These are phyloP conservation scores for Apodemia duryi DNA, from an alignment of 2,888 invertebrate genomes.

Conservation along the genomic window DNA sequence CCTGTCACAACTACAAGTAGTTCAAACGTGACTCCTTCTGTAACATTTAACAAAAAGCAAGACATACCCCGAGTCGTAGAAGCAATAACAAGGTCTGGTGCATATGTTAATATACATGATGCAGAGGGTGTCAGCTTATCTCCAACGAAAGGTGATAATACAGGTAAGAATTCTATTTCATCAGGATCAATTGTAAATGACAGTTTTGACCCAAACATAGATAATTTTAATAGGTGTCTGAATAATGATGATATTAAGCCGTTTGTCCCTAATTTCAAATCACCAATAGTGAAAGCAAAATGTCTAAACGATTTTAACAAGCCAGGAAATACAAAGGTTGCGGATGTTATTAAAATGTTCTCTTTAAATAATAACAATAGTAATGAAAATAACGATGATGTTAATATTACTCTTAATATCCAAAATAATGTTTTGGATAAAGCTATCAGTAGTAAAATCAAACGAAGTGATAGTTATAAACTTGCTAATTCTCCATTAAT, in stretches of 20 bases:
- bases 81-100: constrained; percentile 77
- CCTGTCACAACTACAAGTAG: constrained; percentile 53
- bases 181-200: constrained; percentile 34
- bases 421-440: constrained; percentile 38
- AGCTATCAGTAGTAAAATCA: constrained; percentile 75
- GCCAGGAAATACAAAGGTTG: constrained; percentile 61
- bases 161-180: constrained; percentile 80
- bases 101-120: constrained; percentile 86
- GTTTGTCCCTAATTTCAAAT: constrained; percentile 70
- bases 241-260: constrained; percentile 57
- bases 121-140: constrained; percentile 79
- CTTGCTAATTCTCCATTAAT: constrained; percentile 87
- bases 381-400: constrained; percentile 34
- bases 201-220: constrained; percentile 40
- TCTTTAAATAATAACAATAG: constrained; percentile 52
- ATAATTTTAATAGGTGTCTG: constrained; percentile 42
- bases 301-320: constrained; percentile 47
- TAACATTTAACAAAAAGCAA: constrained; percentile 49
- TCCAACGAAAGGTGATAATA: constrained; percentile 81
- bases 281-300: constrained; percentile 65
- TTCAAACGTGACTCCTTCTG: constrained; percentile 38
- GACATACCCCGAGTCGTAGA: constrained; percentile 66
- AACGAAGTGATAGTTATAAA: constrained; percentile 91
- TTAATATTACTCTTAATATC: constrained; percentile 32
- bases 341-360: constrained; percentile 72